A percentile compares a stretch with the other conserved stretches of the same genome.
Conservation (phyloP, 2,113 vertebrate genomes). For the Anser cygnoides region DNA sequence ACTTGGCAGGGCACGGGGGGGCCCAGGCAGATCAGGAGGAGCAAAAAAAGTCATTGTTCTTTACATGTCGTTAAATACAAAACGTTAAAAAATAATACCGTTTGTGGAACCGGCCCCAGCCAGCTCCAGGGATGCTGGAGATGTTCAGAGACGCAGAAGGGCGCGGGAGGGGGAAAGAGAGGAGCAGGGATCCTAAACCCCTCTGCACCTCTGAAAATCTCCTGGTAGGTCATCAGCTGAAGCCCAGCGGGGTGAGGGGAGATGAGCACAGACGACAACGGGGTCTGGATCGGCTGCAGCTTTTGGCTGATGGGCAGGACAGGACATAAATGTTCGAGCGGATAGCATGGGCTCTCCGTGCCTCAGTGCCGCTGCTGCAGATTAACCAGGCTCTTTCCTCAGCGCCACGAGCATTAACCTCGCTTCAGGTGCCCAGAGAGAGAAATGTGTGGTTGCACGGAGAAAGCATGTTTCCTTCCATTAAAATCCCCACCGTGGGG, state of each 20-base stretch:
- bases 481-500: neutral
- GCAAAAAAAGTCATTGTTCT: neutral
- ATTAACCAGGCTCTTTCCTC: slow-evolving; percentile 7
- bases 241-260: neutral
- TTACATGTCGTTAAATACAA: slow-evolving; percentile 20
- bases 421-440: neutral
- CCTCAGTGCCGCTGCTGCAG: neutral
- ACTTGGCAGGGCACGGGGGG: neutral
- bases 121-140: neutral
- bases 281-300: neutral
- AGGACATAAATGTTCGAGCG: neutral
- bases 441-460: neutral
- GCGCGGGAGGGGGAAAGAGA: neutral
- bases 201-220: neutral
- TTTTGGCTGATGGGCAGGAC: neutral
- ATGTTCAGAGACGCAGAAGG: neutral
- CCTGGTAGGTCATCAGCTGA: neutral
- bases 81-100: slow-evolving; percentile 16
- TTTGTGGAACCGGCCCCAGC: neutral
- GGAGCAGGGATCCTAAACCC: neutral
- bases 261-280: neutral
- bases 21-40: neutral
- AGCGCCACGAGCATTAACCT: neutral
- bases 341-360: neutral
- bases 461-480: neutral